Base-by-base conservation (phyloP, 2,797 vertebrate species). In the Gallinago stenura region DNA sequence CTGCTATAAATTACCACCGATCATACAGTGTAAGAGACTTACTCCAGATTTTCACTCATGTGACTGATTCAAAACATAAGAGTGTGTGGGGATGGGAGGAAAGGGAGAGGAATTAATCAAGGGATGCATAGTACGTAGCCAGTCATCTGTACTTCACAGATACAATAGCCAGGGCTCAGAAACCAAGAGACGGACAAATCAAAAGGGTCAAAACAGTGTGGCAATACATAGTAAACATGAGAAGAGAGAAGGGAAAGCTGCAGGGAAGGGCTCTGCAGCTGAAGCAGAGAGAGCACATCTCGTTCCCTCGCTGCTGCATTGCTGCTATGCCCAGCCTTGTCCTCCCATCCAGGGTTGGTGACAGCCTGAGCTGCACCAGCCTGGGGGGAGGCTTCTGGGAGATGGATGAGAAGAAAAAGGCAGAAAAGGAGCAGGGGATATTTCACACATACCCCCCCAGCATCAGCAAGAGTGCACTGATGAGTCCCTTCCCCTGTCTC, bases 271-370 rank as follows among this genome's bases (percentile, higher is more conserved):
- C 8, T 71, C 53, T 71, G 41, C 24, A 43, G 7, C 22, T 76
- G 54, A 66, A 48, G 37, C 11, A 51, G 25, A 43, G 25, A 43
- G 15, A n/a, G 9, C 0, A 0, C 16, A 31, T 30, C 22, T 53
- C 1, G 0, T 24, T 12, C 43, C 18, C 9, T 41, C 5, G 9
- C 16, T 2, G 1, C 48, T 41, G 51, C 0, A 0, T 10, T 33
- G 25, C 26, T 3, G 1, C 24, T 28, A 18, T 53, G 14, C 7
- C 33, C 2, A 1, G 35, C 41, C 26, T 39, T 0, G 0, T 35
- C 14, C 41, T 9, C 37, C 8, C 0, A 26, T 2, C 24, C 2
- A 0, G 39, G 33, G 10, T 9, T 0, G 6, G 48, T 54, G 46
- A 50, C 41, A 31, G 26, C 21, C 9, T 2, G 7, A 81, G 30